Evolutionary conservation across 92 coral and sea anemone species (phyloP), one percentile per base, ranked within the genome.

Genomic region (Umimayanthus chanpuru): DNA sequence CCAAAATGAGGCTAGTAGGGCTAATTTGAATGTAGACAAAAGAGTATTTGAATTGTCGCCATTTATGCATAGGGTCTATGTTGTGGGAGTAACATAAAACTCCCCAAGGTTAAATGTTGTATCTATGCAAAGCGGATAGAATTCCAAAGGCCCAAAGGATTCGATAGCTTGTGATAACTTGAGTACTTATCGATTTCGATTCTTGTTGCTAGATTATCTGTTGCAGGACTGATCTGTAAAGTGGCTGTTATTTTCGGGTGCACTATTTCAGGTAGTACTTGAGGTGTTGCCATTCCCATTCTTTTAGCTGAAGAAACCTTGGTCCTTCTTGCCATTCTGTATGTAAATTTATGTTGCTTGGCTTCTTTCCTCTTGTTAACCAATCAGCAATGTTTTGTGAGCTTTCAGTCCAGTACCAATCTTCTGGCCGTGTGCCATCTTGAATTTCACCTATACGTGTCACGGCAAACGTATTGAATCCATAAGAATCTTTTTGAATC

Each of bases 401-500:
- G 74, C 90, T 77, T 79, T 88, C 85, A 40, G 77, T 61, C 90
- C 90, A 88, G 47, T 88, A 65, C 90, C 90, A 79, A 49, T 88
- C 86, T 15, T 44, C 49, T 30, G 90, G 90, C 10, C 49, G 53
- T 55, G 90, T 79, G 38, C 67, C 76, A 29, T 88, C 90, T 11
- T 88, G 79, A 79, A 88, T 88, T 43, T 88, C 84, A n/a, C 89
- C 89, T 23, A 87, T 29, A 26, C 89, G 76, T 25, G 56, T 73
- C 14, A 78, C 89, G 43, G 89, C 89, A 66, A 66, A 87, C 49
- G 89, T 87, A 83, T 77, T 87, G 85, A 87, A 87, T 77, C 90
- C 90, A 25, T 87, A 87, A 44, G 90, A 78, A n/a, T 87, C 90
- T 43, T 79, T 87, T 58, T 87, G 85, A 41, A 73, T 73, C 77